Base-by-base conservation (phyloP, 2,888 invertebrate genomes). In the Suillia variegata region DNA sequence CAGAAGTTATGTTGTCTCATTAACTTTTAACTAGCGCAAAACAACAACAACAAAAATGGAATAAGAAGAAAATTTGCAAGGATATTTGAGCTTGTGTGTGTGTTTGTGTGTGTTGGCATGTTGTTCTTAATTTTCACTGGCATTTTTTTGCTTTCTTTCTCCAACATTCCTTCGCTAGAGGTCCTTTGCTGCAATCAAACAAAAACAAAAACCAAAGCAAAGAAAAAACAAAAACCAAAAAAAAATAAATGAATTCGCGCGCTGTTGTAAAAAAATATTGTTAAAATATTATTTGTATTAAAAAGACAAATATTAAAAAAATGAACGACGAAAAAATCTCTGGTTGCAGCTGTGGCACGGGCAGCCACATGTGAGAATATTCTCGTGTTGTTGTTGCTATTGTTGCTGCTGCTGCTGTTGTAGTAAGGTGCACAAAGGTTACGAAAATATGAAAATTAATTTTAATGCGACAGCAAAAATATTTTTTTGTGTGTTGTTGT, bases 251-350 rank as follows among this genome's bases (percentile, higher is more conserved):
- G n/a, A n/a, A n/a, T n/a, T n/a, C n/a, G n/a, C n/a, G n/a, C n/a
- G n/a, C n/a, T 26, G 26, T 26, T 26, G 45, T 3, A 45, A 45
- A 17, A 45, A 45, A 17, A 45, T 45, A 56, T 59, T 64, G 74
- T 69, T 64, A 73, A 76, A 76, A 73, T 75, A 75, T 71, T 74
- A 75, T 75, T 75, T 73, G n/a, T 75, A 75, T 74, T 74, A 70
- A 72, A 74, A 71, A 73, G 69, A 69, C 74, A 75, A 76, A 75
- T 74, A 73, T 72, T 69, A 70, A 65, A 38, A 10, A 26, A 10
- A 5, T 26, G 26, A 31, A n/a, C 38, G 38, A 26, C 31, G 6
- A 38, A 38, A 38, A 38, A 38, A 38, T 38, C 38, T 38, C 38
- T 38, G 10, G 38, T 45, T 45, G 45, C 45, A 45, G 13, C 45